Percentiles rank a stretch among this genome's conserved stretches.
phyloP scores from a whole-genome alignment of 2,113 vertebrate genomes.

The Neotoma lepida region DNA sequence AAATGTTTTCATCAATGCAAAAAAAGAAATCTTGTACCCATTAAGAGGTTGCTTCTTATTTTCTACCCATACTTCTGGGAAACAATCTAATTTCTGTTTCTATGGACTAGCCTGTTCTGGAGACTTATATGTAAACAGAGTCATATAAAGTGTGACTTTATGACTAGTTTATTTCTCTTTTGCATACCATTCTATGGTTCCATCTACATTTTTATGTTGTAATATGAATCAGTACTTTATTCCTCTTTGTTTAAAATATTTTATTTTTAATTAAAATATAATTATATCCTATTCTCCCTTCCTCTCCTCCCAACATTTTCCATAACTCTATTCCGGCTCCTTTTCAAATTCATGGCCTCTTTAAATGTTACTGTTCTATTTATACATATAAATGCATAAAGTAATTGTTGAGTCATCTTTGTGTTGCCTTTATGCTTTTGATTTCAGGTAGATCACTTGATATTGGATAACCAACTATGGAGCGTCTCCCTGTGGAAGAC shows the following conservation, averaged over 20 bases:
- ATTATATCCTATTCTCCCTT: neutral
- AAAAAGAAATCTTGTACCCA: neutral
- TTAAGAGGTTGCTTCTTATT: neutral
- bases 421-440: neutral
- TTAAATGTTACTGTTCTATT: neutral
- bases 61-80: neutral
- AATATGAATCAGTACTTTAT: neutral
- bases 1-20: neutral
- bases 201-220: neutral
- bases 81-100: neutral
- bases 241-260: neutral
- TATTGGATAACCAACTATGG: neutral
- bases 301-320: neutral
- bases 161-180: neutral
- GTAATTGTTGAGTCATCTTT: neutral
- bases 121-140: neutral
- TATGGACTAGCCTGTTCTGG: neutral
- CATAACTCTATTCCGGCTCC: neutral
- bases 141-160: neutral
- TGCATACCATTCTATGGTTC: neutral
- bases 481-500: neutral
- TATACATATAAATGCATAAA: neutral
- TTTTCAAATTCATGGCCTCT: neutral
- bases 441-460: neutral
- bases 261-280: neutral